These are phyloP conservation scores for Cantharis rufa DNA, from an alignment of 2,888 invertebrate species.

Conservation along the genomic window DNA sequence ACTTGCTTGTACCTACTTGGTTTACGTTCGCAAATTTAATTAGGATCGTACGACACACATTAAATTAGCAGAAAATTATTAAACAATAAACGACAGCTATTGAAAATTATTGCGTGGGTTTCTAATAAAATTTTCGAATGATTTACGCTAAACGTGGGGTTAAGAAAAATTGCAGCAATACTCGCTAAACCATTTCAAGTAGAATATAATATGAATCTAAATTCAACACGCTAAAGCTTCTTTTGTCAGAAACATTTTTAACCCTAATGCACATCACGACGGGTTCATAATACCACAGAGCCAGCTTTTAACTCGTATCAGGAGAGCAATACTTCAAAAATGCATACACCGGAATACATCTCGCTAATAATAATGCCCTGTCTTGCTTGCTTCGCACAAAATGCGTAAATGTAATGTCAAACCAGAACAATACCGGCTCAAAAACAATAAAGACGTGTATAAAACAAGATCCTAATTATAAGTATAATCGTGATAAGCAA, in stretches of 20 bases:
- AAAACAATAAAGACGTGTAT: constrained; percentile 45
- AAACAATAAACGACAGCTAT: background rate
- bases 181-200: constrained; percentile 32
- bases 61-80: background rate
- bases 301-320: constrained; percentile 38
- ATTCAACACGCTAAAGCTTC: constrained; percentile 44
- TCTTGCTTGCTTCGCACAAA: constrained; percentile 45
- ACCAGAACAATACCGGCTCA: constrained; percentile 39
- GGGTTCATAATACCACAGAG: constrained; percentile 39
- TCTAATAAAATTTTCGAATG: background rate
- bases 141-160: constrained; percentile 8
- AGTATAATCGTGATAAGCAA: constrained; percentile 38
- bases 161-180: constrained; percentile 31
- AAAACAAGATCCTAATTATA: constrained; percentile 40
- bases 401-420: constrained; percentile 45
- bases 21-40: no score
- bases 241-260: constrained; percentile 46
- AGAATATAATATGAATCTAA: constrained; percentile 31
- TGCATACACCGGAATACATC: constrained; percentile 36
- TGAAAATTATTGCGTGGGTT: background rate
- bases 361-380: constrained; percentile 42
- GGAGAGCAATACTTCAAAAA: constrained; percentile 35
- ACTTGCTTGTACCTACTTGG: no score
- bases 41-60: no score
- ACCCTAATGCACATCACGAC: constrained; percentile 45